Base-by-base conservation (phyloP, 2,888 invertebrate genomes). In the Cephus pygmeus region DNA sequence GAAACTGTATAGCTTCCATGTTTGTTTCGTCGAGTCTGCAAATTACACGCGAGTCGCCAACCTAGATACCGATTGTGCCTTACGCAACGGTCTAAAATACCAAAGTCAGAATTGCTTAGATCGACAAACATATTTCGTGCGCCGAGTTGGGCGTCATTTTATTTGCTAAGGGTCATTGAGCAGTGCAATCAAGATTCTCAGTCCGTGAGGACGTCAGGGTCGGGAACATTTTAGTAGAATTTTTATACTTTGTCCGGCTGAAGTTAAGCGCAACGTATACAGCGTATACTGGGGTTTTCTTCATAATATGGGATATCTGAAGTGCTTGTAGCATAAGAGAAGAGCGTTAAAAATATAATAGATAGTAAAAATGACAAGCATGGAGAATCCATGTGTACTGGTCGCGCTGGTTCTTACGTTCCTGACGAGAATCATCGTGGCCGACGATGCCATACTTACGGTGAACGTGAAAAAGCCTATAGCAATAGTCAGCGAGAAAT, bases 401-500 rank as follows among this genome's bases (percentile, higher is more conserved):
- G 56, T 56, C 9, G 23, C 56, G 23, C 23, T 56, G 56, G 9
- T 56, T 23, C 56, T 56, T 56, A 23, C 2, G 4, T 34, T 71
- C 71, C 71, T 71, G 71, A 15, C 12, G 71, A 71, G 31, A 31
- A 71, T 34, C 33, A 12, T 71, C 12, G 6, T 34, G 12, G 90
- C 90, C 1, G 92, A 94, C 75, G 93, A 94, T 15, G 92, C 94
- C 34, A 90, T 90, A 76, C 93, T 95, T 77, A 93, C 93, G 83
- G 91, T 96, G 69, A 93, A 93, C 80, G 93, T 94, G 0, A 94
- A 94, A 83, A 94, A 93, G 81, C 93, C 94, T 34, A 90, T 95
- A 11, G 94, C 96, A 83, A 88, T 93, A 79, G 94, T 96, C 2
- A 95, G 94, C 85, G 94, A 94, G 76, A 94, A 93, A 86, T 97